Base-by-base conservation (phyloP, 2,888 invertebrate genomes). In the Drosophila pegasa region DNA sequence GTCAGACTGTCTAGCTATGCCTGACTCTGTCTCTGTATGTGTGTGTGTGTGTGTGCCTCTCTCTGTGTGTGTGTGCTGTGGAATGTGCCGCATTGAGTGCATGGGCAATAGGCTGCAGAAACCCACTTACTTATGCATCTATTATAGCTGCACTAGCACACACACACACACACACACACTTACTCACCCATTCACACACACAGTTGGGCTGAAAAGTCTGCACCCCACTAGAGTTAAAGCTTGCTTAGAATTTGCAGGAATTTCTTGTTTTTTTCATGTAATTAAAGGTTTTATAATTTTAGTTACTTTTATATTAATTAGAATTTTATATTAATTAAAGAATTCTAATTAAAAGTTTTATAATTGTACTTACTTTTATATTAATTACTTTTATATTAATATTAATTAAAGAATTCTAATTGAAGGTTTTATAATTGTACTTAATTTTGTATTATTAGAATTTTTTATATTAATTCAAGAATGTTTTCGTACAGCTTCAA, bases 71-170 rank as follows among this genome's bases (percentile, higher is more conserved):
- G 51, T 47, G 50, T 52, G 70, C 41, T 55, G 22, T 16, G 71
- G 77, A 71, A 71, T 73, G 47, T 55, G 35, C 56, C 50, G 54
- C 41, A 70, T n/a, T 40, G 54, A 20, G 33, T 50, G 61, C 43
- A 56, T 47, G 38, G 41, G 63, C 51, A 51, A 64, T 64, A 33
- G 48, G 37, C 50, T 71, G 64, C 68, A 41, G 43, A 67, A 71
- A 41, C 48, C 27, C 60, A 60, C 71, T 51, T 43, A 58, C 35
- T 54, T 74, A 6, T 60, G 25, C 43, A 61, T 67, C 55, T 16
- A 67, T 61, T 45, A 56, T 63, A 35, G 58, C 27, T 43, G 25
- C 47, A 66, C 48, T 66, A 48, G 48, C 47, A 48, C n/a, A 47
- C 38, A 27, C 20, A 25, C 38, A 25, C 22, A 37, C 47, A 9